Evolutionary conservation across 2,888 invertebrate species (phyloP), one percentile per base, ranked within the genome.

Genomic region (Sturmia bella): DNA sequence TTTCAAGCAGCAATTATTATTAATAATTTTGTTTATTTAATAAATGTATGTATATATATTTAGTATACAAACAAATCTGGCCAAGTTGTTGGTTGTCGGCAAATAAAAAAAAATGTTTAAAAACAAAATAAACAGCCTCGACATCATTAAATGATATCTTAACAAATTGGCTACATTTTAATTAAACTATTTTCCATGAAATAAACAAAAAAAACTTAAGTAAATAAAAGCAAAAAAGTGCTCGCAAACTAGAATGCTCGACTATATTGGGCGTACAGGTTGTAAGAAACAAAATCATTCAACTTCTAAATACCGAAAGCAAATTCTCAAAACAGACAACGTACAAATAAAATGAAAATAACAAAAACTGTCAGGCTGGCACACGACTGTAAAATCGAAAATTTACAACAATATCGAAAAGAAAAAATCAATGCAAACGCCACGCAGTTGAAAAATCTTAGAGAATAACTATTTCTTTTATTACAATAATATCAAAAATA

Each of bases 81-180:
- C 39, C 12, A 48, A 63, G 39, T 63, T 69, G 76, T 56, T 56
- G 39, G 39, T 63, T 69, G 76, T 56, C 63, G 39, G 54, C 63
- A 39, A 70, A 61, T n/a, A 56, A 52, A 12, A 72, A 57, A 54
- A 48, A 63, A 21, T n/a, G 1, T 3, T 21, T 50, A n/a, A 39
- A 32, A 52, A 39, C 2, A 2, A 48, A 77, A 69, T 64, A 59
- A 78, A 66, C 74, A 82, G 74, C 81, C 82, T 82, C 82, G 82
- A 82, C 82, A 82, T 82, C 79, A 79, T 70, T 82, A 56, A 70
- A 50, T 45, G 45, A 74, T 81, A 79, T 75, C 69, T 75, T 75
- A 79, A 68, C 82, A 82, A 82, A 82, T 82, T 82, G 69, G 64
- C 74, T 82, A 75, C 82, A 82, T 79, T 75, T 82, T 75, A 79